Base-by-base conservation (phyloP, 2,888 invertebrate species). In the Alloscopus bannaensis region DNA sequence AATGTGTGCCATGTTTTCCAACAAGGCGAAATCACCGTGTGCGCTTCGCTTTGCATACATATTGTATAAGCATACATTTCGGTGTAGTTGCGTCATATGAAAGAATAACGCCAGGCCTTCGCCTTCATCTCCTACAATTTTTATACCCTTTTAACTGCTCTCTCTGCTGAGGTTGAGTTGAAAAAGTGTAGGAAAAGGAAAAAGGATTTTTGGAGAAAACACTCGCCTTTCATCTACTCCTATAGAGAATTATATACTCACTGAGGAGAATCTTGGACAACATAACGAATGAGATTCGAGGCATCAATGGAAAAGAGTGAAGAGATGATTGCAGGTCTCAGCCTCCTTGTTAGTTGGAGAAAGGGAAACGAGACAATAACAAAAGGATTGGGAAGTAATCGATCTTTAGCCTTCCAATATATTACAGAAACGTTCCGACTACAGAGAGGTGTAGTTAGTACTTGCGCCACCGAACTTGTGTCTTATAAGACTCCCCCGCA, bases 381-480 rank as follows among this genome's bases (percentile, higher is more conserved):
- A 62, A 76, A 57, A 62, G 69, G 69, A 69, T 76, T 62, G 76
- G 69, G 68, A 62, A 69, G 76, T 76, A 76, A 76, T 76, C 76
- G 76, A 76, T 76, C 76, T 76, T 69, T 76, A 76, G 76, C 64
- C 69, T 76, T 62, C 60, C 76, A 22, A 76, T 52, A n/a, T n/a
- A 76, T 76, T 68, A 69, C 68, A 62, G 62, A 42, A n/a, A n/a
- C n/a, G n/a, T n/a, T n/a, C 31, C 22, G 62, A 42, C 65, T 72
- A 40, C 52, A 36, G 8, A 36, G 8, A 36, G 4, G 18, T n/a
- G n/a, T n/a, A 50, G 13, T 4, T 18, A 29, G 26, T 57, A 57
- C 64, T 65, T 73, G 45, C 64, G 29, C 57, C 57, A 60, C 52
- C 36, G 36, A 28, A 16, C 11, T 16, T 22, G 52, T n/a, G n/a